A percentile compares a stretch with the other conserved stretches of the same genome.
Evolutionary conservation across 1,140 invertebrate species (phyloP).

Genomic region (Ladona fulva): DNA sequence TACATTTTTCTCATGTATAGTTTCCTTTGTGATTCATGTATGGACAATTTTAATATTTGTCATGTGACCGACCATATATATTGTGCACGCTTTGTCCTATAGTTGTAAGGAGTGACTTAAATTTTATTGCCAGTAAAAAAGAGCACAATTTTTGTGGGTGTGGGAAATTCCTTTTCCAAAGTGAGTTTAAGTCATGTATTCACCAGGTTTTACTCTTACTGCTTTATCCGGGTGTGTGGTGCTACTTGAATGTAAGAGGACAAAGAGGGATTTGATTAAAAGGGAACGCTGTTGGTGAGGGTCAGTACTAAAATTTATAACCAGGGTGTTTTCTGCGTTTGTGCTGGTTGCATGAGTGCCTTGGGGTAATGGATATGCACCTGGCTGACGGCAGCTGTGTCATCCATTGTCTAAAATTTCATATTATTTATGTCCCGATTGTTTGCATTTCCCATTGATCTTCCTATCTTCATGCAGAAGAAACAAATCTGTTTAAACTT

Average conservation of each 20-base stretch:
- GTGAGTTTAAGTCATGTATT: not conserved
- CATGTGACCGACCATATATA: not conserved
- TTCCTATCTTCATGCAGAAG: too few species aligned
- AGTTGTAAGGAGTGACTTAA: not conserved
- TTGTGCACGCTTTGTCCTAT: not conserved
- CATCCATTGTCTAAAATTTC: slow-evolving; percentile 10
- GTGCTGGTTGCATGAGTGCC: slow-evolving; percentile 1
- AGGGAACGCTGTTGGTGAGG: not conserved
- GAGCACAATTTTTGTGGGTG: not conserved
- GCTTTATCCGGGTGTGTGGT: not conserved
- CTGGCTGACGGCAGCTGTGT: not conserved
- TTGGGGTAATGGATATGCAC: slow-evolving; percentile 8
- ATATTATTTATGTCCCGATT: not conserved
- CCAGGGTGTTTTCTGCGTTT: slow-evolving; percentile 3
- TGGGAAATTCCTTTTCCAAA: not conserved
- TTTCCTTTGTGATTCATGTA: not conserved
- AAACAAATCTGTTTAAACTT: too few species aligned
- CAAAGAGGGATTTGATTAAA: not conserved
- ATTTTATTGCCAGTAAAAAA: not conserved
- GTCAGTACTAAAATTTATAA: slow-evolving; percentile 7
- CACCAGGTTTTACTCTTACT: not conserved
- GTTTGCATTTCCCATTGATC: not conserved
- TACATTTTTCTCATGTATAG: slow-evolving; percentile 2
- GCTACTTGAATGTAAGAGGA: not conserved
- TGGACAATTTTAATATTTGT: too few species aligned